These are phyloP conservation scores for Dicrostonyx torquatus DNA, from an alignment of 2,797 vertebrate species.

Conservation along the genomic window DNA sequence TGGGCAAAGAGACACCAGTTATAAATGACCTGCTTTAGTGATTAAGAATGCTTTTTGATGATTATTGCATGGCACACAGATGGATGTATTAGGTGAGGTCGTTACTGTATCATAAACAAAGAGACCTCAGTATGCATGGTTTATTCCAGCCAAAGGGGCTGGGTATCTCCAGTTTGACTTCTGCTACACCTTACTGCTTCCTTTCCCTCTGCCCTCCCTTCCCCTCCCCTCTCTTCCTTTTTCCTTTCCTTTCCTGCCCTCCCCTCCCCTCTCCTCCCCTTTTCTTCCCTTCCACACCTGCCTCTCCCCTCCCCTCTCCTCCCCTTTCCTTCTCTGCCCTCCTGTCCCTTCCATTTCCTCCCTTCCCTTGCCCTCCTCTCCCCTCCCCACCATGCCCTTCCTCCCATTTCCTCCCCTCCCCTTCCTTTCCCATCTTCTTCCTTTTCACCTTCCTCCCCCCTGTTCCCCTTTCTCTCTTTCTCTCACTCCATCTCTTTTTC, in stretches of 20 bases:
- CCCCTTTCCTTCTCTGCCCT: fast-evolving
- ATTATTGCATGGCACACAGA: background rate
- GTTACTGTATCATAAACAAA: fast-evolving
- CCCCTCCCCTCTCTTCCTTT: background rate
- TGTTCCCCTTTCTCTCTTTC: too few species aligned
- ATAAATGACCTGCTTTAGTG: background rate
- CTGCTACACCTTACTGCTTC: too few species aligned
- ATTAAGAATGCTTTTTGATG: too few species aligned
- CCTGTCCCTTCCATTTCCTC: background rate
- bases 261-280: background rate
- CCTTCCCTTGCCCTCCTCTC: background rate
- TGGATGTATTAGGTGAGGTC: background rate
- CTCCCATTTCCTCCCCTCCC: too few species aligned
- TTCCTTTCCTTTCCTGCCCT: background rate
- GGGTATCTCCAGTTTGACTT: background rate
- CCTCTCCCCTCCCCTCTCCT: background rate
- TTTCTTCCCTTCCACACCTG: too few species aligned
- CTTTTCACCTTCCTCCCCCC: too few species aligned
- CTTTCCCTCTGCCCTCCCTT: too few species aligned
- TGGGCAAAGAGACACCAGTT: background rate
- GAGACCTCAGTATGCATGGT: fast-evolving
- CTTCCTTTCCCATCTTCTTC: background rate
- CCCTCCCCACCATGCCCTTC: too few species aligned
- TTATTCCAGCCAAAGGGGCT: background rate
- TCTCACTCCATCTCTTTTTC: too few species aligned